Conservation (phyloP, 1,140 invertebrate genomes). For the Holcopasites calliopsidis region DNA sequence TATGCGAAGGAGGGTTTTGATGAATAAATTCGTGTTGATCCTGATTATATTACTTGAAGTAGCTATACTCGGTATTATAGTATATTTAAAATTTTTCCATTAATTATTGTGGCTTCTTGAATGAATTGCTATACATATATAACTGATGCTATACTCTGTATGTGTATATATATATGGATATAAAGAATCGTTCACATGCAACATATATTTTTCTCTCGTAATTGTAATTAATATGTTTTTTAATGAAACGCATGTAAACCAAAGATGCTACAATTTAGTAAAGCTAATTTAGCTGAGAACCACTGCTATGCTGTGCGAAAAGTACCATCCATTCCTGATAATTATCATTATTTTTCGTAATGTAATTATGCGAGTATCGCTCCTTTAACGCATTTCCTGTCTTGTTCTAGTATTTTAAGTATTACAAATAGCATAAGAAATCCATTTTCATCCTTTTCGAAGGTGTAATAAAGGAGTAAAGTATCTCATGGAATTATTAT, state of each 20-base stretch:
- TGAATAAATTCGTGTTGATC: slow-evolving; percentile 85
- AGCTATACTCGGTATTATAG: slow-evolving; percentile 80
- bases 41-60: slow-evolving; percentile 85
- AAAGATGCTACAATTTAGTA: background rate
- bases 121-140: background rate
- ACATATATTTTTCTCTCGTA: background rate
- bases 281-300: background rate
- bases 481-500: background rate
- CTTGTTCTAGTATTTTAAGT: background rate
- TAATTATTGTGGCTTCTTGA: slow-evolving; percentile 44
- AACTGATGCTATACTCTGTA: background rate
- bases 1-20: slow-evolving; percentile 83
- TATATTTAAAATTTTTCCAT: slow-evolving; percentile 82
- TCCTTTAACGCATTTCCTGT: background rate
- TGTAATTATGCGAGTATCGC: background rate
- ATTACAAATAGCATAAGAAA: background rate
- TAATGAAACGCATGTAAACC: background rate
- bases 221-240: too few relatives aligned
- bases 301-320: background rate
- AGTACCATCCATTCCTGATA: background rate
- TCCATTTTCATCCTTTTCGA: background rate
- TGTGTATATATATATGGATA: background rate
- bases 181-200: background rate
- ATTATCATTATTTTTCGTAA: background rate
- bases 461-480: background rate